Percentiles rank a stretch among this genome's conserved stretches.
Evolutionary conservation across 2,797 vertebrate species (phyloP).

Genomic region (Schizopygopsis malacanthus): DNA sequence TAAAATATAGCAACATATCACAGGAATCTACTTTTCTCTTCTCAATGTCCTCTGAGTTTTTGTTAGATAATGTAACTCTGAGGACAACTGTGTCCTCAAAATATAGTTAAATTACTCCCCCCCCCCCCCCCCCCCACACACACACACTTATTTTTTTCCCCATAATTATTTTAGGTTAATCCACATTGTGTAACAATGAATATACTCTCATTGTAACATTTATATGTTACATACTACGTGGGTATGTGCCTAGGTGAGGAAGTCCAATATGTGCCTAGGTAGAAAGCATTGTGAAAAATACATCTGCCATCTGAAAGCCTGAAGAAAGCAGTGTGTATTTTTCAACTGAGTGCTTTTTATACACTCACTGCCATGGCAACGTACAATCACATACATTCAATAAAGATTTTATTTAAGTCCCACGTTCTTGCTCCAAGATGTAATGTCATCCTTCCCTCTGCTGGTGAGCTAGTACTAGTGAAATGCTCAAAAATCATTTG

Average conservation of each 20-base stretch:
- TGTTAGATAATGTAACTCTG: background rate
- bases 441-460: conserved; percentile 59
- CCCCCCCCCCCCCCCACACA: too few relatives aligned
- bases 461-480: conserved; percentile 49
- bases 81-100: background rate
- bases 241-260: conserved; percentile 31
- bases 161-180: background rate
- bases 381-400: conserved; percentile 47
- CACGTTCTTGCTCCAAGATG: conserved; percentile 47
- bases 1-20: background rate
- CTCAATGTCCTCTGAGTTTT: background rate
- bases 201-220: background rate
- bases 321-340: background rate
- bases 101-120: background rate
- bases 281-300: conserved; percentile 19
- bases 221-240: background rate
- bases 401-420: conserved; percentile 56
- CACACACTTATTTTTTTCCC: too few relatives aligned
- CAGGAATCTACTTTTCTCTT: background rate
- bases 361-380: conserved; percentile 5
- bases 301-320: background rate
- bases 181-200: background rate
- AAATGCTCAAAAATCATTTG: background rate
- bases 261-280: conserved; percentile 28
- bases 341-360: conserved; percentile 22